Evolutionary conservation across 2,888 invertebrate genomes (phyloP).

Genomic region (Oxytorus armatus): DNA sequence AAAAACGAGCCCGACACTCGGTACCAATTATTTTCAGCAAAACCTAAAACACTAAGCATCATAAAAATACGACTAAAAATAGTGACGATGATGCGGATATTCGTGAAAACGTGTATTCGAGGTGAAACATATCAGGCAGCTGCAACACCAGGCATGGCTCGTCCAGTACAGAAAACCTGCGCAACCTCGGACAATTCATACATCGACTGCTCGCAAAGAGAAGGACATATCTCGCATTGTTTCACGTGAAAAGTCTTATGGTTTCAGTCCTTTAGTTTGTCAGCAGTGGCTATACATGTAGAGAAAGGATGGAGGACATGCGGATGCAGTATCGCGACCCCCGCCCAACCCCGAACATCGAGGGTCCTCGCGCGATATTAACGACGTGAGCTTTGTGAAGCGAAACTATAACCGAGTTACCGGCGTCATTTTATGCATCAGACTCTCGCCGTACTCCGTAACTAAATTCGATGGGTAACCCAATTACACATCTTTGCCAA

Average conservation of each 20-base stretch:
- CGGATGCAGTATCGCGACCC: conserved; percentile 57
- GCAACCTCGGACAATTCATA: no score
- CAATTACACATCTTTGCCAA: conserved; percentile 84
- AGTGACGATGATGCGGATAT: no score
- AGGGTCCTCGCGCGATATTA: conserved; percentile 78
- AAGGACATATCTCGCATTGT: neutral
- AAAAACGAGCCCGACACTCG: no score
- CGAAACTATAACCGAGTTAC: conserved; percentile 84
- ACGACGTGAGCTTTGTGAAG: conserved; percentile 83
- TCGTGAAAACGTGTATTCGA: no score
- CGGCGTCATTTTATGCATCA: conserved; percentile 84
- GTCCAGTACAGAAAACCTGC: no score
- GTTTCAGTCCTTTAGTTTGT: conserved; percentile 7
- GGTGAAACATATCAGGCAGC: no score
- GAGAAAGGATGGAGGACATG: conserved; percentile 40
- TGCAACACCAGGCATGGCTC: no score
- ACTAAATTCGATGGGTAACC: conserved; percentile 84
- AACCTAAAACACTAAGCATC: no score
- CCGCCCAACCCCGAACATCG: conserved; percentile 47
- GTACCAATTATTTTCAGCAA: no score
- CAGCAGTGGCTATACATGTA: neutral
- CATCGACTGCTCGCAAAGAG: neutral
- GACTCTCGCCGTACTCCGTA: conserved; percentile 83
- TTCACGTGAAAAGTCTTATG: neutral
- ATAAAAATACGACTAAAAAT: no score